These are phyloP conservation scores for Euphonia xanthogaster DNA, from an alignment of 2,797 vertebrate genomes.

Conservation along the genomic window DNA sequence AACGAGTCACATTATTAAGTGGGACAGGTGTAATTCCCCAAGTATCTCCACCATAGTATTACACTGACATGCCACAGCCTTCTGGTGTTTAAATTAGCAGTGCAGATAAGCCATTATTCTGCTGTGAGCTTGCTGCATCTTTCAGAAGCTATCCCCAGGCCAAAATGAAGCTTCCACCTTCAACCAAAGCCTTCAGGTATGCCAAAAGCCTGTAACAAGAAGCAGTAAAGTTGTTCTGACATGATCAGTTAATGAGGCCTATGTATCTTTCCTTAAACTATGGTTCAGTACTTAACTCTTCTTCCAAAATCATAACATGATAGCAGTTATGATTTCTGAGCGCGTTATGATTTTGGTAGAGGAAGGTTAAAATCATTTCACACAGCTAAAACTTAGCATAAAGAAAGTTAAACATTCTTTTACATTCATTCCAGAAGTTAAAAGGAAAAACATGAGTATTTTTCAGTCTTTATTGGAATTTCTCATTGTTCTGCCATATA, in stretches of 20 bases:
- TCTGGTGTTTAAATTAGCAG: neutral
- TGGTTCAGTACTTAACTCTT: neutral
- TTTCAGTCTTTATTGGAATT: neutral
- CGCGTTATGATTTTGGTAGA: neutral
- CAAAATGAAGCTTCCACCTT: neutral
- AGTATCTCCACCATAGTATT: neutral
- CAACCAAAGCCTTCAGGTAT: neutral
- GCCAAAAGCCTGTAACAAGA: neutral
- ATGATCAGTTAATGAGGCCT: neutral
- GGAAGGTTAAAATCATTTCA: neutral
- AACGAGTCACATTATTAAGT: neutral
- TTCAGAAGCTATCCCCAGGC: neutral
- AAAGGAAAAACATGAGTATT: neutral
- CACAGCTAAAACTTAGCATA: neutral
- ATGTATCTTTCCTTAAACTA: neutral
- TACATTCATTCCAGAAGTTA: neutral
- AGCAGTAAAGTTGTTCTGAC: neutral
- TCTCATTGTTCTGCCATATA: neutral
- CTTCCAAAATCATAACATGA: neutral
- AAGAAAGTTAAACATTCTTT: neutral
- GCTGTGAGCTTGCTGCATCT: neutral
- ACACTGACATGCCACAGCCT: neutral
- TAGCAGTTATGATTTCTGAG: neutral
- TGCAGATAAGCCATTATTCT: neutral
- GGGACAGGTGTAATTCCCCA: neutral